These are phyloP conservation scores for Phrynocephalus vlangalii DNA, from an alignment of 2,797 vertebrate species.

Conservation along the genomic window DNA sequence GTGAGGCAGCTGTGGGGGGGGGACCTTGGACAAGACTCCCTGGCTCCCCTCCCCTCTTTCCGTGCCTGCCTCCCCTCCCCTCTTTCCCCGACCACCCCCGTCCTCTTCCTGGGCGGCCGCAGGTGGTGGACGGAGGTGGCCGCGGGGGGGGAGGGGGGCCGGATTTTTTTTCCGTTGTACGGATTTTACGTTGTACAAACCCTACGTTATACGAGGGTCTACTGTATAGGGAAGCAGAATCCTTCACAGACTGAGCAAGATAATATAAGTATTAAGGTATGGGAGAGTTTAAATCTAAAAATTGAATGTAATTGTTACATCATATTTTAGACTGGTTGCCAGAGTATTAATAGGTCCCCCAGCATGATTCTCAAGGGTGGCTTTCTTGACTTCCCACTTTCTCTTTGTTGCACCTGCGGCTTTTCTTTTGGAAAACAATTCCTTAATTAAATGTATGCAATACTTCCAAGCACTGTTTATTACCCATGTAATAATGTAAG, in stretches of 20 bases:
- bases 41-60: no score
- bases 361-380: constrained; percentile 1
- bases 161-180: no score
- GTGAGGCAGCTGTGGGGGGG: no score
- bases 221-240: neutral
- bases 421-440: constrained; percentile 24
- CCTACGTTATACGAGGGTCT: no score
- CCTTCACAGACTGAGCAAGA: neutral
- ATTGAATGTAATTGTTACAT: constrained; percentile 31
- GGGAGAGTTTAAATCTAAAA: neutral
- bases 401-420: neutral
- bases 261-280: neutral
- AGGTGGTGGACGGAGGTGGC: no score
- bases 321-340: constrained; percentile 6
- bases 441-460: constrained; percentile 3
- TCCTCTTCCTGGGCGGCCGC: no score
- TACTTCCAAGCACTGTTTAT: neutral
- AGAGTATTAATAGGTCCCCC: constrained; percentile 25
- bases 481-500: neutral
- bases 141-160: no score
- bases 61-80: no score
- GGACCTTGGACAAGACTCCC: no score
- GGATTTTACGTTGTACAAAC: no score
- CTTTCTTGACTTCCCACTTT: neutral
- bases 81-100: no score